Evolutionary conservation across 2,797 vertebrate genomes (phyloP).

Genomic region (Spea hammondii): DNA sequence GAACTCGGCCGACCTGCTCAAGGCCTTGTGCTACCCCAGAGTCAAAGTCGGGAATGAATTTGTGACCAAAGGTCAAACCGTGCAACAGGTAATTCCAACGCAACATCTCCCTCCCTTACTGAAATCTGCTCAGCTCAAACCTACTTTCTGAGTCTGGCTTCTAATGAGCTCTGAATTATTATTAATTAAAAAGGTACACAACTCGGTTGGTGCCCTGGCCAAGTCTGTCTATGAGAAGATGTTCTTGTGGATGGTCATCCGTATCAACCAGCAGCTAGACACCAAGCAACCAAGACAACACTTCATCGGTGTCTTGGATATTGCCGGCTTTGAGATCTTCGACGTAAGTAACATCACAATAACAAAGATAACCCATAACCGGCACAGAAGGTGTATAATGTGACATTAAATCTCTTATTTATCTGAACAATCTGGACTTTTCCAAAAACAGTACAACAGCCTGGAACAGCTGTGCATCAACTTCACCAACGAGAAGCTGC

Average conservation of each 20-base stretch:
- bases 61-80: constrained; percentile 81
- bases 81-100: constrained; percentile 70
- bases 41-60: constrained; percentile 82
- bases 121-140: neutral
- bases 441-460: constrained; percentile 51
- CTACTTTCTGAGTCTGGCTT: neutral
- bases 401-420: neutral
- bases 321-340: constrained; percentile 82
- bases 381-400: neutral
- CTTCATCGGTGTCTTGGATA: constrained; percentile 81
- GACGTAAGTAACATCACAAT: constrained; percentile 65
- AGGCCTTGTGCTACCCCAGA: constrained; percentile 76
- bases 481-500: constrained; percentile 69
- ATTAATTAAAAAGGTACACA: constrained; percentile 67
- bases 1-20: constrained; percentile 80
- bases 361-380: neutral
- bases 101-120: neutral
- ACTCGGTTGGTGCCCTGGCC: constrained; percentile 73
- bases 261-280: constrained; percentile 81
- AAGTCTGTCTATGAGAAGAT: constrained; percentile 82
- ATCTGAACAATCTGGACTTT: neutral
- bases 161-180: neutral
- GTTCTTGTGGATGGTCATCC: constrained; percentile 82
- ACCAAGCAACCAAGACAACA: constrained; percentile 79
- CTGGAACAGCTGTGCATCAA: constrained; percentile 67